These are phyloP conservation scores for Microtus montanus DNA, from an alignment of 2,113 vertebrate genomes.

Conservation along the genomic window DNA sequence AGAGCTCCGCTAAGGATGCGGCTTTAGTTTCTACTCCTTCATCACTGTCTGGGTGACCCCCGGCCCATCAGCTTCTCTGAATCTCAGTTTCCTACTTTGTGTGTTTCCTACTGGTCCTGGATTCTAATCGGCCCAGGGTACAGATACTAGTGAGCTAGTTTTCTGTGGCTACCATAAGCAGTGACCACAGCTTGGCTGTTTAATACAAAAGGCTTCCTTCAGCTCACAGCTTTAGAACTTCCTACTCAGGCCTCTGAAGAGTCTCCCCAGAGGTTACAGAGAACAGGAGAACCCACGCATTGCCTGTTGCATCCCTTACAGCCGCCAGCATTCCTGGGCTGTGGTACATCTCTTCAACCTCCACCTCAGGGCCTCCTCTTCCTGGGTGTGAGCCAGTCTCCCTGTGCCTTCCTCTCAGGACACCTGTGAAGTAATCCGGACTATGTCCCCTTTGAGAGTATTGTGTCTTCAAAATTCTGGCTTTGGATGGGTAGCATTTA, in stretches of 20 bases:
- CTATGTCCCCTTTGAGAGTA: neutral
- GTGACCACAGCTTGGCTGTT: neutral
- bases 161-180: neutral
- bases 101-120: neutral
- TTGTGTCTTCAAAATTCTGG: neutral
- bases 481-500: neutral
- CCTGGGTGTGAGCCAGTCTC: neutral
- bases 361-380: neutral
- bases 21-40: neutral
- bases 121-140: neutral
- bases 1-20: neutral
- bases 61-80: neutral
- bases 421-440: neutral
- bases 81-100: constrained; percentile 4
- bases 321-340: neutral
- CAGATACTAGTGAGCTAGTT: neutral
- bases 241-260: neutral
- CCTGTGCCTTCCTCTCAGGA: neutral
- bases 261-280: neutral
- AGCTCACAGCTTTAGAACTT: neutral
- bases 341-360: neutral
- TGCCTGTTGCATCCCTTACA: neutral
- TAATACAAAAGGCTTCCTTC: neutral
- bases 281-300: neutral
- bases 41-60: neutral